These are phyloP conservation scores for Trypoxylus dichotomus DNA, from an alignment of 1,140 invertebrate species.

Conservation along the genomic window DNA sequence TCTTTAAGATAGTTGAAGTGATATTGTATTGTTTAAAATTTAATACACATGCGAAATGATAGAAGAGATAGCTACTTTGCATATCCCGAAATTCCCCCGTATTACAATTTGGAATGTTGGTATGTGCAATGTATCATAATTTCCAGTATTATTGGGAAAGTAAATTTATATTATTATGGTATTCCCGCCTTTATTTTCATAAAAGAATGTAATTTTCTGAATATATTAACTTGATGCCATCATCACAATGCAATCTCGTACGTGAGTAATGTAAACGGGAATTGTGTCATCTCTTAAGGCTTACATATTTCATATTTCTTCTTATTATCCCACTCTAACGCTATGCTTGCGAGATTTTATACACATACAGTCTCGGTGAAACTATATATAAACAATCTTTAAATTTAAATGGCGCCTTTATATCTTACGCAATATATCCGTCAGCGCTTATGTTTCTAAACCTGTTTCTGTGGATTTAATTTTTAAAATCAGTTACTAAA, in stretches of 20 bases:
- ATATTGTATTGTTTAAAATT: too few relatives aligned
- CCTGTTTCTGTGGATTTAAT: not conserved
- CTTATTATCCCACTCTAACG: not conserved
- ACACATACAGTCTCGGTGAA: not conserved
- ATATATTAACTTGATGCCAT: not conserved
- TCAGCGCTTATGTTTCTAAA: not conserved
- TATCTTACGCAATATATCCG: not conserved
- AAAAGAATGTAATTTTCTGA: too few relatives aligned
- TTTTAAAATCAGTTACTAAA: conserved; percentile 1
- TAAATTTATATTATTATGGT: too few relatives aligned
- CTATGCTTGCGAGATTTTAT: not conserved
- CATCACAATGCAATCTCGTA: not conserved
- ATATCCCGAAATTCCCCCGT: too few relatives aligned
- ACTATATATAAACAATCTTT: conserved; percentile 6
- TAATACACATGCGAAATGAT: too few relatives aligned
- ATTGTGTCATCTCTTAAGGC: not conserved
- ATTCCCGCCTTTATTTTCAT: too few relatives aligned
- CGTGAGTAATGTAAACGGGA: not conserved
- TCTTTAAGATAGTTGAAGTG: too few relatives aligned
- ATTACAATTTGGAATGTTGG: too few relatives aligned
- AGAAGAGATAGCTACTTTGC: too few relatives aligned
- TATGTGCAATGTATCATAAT: too few relatives aligned
- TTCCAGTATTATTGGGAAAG: too few relatives aligned
- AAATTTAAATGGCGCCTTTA: conserved; percentile 7
- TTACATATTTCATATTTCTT: not conserved